Evolutionary conservation across 1,140 invertebrate species (phyloP), one percentile per base, ranked within the genome.

Genomic region (Conus betulinus): DNA sequence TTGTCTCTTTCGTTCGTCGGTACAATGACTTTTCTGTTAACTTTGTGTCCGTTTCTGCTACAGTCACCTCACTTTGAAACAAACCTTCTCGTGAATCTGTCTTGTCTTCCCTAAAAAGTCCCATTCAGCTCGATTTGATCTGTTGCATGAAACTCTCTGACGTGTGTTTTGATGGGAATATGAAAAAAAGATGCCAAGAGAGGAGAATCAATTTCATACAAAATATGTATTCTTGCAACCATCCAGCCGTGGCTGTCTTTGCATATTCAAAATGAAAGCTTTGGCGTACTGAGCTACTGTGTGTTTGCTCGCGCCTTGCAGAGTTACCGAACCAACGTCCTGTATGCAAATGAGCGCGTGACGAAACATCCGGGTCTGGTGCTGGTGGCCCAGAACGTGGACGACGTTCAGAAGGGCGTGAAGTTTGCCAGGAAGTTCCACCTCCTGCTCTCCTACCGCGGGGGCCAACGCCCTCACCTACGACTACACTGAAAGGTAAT

Each of bases 351-450:
- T 57, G 39, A 85, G 67, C 84, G 84, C 55, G 11, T 85, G 57
- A 85, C 84, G 51, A 67, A 67, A 67, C 57, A 85, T 23, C 84
- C 84, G 27, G 84, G 57, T 23, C 67, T 85, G 3, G 51, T 85
- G n/a, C 27, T 85, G 51, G 8, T 39, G 25, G 84, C 84, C 4
- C 27, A 13, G 23, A 10, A 10, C 11, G 67, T 7, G 17, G 51
- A 88, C 88, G 81, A 82, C 83, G 85, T 93, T 7, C 88, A 90
- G 78, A 85, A 87, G 55, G 67, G 63, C 60, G 23, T 93, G 10
- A 55, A 52, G 20, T 93, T 92, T 85, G 92, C 91, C 13, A 74
- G 87, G 51, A 84, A 87, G 67, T 88, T 86, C 63, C 91, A 92
- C 55, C 83, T 91, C 23, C 85, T 84, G 27, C 82, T 92, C 57